Conservation (phyloP, 2,888 invertebrate species). For the Orthonychiurus folsomi region DNA sequence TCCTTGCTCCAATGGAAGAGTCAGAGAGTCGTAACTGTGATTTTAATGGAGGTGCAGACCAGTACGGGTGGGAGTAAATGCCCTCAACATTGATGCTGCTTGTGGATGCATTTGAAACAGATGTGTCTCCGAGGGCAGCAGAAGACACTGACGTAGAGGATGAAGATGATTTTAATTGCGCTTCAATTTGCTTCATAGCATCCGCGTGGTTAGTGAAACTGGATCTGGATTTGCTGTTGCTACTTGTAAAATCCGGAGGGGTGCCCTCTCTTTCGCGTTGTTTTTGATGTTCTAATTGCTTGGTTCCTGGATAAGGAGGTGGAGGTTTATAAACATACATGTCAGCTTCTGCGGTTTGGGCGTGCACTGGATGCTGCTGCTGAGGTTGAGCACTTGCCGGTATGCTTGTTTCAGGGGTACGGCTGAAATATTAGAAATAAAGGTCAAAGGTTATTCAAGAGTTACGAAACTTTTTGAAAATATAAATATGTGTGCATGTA, state of each 20-base stretch:
- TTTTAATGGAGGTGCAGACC: too few relatives aligned
- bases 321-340: slow-evolving; percentile 69
- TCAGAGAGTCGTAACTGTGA: too few relatives aligned
- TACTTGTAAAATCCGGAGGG: background rate
- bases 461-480: background rate
- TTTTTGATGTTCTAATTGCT: too few relatives aligned
- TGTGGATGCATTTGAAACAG: background rate
- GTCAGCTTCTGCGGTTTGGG: slow-evolving; percentile 43
- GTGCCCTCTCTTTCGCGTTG: background rate
- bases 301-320: slow-evolving; percentile 71
- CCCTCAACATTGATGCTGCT: background rate
- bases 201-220: slow-evolving; percentile 10
- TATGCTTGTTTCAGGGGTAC: background rate
- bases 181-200: slow-evolving; percentile 3
- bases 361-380: slow-evolving; percentile 31
- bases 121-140: background rate
- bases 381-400: slow-evolving; percentile 35
- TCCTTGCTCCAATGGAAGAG: too few relatives aligned
- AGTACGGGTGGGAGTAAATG: background rate
- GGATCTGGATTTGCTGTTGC: background rate
- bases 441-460: slow-evolving; percentile 4
- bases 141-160: background rate
- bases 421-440: slow-evolving; percentile 8
- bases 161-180: slow-evolving; percentile 5
- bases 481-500: too few relatives aligned